Base-by-base conservation (phyloP, 1,140 invertebrate genomes). In the Armadillidium nasatum region DNA sequence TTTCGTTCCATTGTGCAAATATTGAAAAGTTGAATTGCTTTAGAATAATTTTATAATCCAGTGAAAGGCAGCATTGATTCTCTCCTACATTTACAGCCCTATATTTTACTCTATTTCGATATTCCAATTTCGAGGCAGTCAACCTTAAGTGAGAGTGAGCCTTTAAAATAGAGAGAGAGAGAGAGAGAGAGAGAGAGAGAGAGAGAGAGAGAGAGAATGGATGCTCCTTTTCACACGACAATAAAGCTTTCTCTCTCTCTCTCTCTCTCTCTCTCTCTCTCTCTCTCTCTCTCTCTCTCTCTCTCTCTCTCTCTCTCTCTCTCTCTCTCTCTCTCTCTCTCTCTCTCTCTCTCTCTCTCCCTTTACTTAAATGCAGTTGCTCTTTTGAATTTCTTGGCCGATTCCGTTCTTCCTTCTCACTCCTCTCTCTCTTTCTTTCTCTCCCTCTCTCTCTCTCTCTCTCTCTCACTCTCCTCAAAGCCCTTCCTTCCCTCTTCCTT, bases 271-370 rank as follows among this genome's bases (percentile, higher is more conserved):
- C n/a, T n/a, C n/a, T n/a, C n/a, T n/a, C n/a, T n/a, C n/a, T n/a
- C n/a, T n/a, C n/a, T n/a, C 46, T 50, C 46, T 15, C 15, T 10
- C 15, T 15, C 46, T 50, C 15, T 50, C 46, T 50, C 46, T 50
- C n/a, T n/a, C n/a, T n/a, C 46, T 15, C 46, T 15, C 46, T 15
- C 9, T 50, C 46, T 50, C 46, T 15, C 46, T 50, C 46, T 50
- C 46, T 50, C 46, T 10, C 46, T 50, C 46, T 50, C 15, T 50
- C 46, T n/a, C n/a, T n/a, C n/a, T n/a, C n/a, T n/a, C n/a, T n/a
- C n/a, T 50, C 46, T 50, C 46, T 50, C 46, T 50, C 46, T 50
- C 46, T 50, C 46, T 50, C 46, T n/a, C n/a, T n/a, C n/a, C n/a
- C n/a, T n/a, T n/a, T n/a, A n/a, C n/a, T n/a, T n/a, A n/a, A n/a